Base-by-base conservation (phyloP, 1,140 invertebrate species). In the Anastrepha obliqua region DNA sequence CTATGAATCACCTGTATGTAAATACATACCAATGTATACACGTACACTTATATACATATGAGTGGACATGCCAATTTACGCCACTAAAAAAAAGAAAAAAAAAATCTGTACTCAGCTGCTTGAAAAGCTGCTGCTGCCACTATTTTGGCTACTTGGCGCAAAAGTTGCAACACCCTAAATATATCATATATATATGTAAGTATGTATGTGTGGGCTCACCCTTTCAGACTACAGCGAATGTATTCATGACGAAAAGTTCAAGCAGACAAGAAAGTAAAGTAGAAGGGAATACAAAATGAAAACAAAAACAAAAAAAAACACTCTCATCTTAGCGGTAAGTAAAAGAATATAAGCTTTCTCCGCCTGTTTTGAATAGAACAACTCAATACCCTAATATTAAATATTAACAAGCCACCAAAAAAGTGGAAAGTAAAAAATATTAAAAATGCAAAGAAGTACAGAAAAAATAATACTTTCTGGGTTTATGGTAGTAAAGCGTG, bases 81-180 rank as follows among this genome's bases (percentile, higher is more conserved):
- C n/a, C 20, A 11, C 64, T 67, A 9, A 67, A 67, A 29, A 20
- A 13, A 67, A 67, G 64, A 20, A 42, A 67, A 67, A 20, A 42
- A 29, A 67, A 67, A 67, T 13, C 29, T 67, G 64, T 7, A 1
- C 64, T 67, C 7, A 1, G 20, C 9, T 55, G 51, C 8, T 29
- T 67, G 64, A 67, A 67, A 29, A 9, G 3, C 64, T 3, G 29
- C 29, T 29, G 29, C n/a, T 67, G 64, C 64, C 64, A 42, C 29
- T 39, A 67, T 29, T 67, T 67, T 67, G 64, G 64, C 64, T 67
- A 67, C 64, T 67, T 67, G 64, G 29, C 29, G 29, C 60, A 65
- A 29, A 29, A 39, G 29, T 9, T 9, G 0, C 29, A 39, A 3
- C 29, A 11, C 64, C 7, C 64, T 29, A 39, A 29, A 7, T 65